Percentiles rank a stretch among this genome's conserved stretches.
Conservation (phyloP, 2,797 vertebrate genomes). For the Chromis chromis region DNA sequence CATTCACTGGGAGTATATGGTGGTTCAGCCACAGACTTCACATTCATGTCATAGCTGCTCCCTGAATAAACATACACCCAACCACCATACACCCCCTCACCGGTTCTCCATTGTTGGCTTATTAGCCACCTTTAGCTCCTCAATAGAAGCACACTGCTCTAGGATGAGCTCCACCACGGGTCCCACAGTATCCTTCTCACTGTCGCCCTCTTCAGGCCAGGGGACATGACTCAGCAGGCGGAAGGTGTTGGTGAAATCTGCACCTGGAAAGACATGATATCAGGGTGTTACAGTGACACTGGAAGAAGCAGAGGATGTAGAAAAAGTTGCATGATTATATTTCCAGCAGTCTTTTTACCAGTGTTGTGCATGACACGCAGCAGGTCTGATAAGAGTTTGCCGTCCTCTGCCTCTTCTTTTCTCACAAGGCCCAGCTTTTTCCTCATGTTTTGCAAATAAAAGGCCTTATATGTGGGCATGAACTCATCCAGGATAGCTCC, state of each 20-base stretch:
- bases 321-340: neutral
- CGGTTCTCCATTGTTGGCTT: constrained; percentile 89
- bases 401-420: constrained; percentile 84
- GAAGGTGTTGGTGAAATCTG: constrained; percentile 93
- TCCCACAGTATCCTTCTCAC: constrained; percentile 26
- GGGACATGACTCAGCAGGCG: constrained; percentile 83
- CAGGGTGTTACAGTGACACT: neutral
- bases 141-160: constrained; percentile 88
- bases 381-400: constrained; percentile 84
- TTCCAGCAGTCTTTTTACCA: constrained; percentile 73
- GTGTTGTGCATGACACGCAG: constrained; percentile 91
- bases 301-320: neutral
- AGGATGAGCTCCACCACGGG: constrained; percentile 79
- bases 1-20: constrained; percentile 41
- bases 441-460: constrained; percentile 90
- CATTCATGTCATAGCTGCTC: constrained; percentile 1
- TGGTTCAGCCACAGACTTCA: constrained; percentile 22
- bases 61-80: constrained; percentile 3
- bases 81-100: constrained; percentile 76
- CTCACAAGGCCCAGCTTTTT: constrained; percentile 89
- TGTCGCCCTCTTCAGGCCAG: constrained; percentile 62
- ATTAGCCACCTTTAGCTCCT: constrained; percentile 89
- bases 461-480: constrained; percentile 85
- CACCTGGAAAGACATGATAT: constrained; percentile 72
- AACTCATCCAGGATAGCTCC: constrained; percentile 86